Conservation (phyloP, 2,113 vertebrate species). For the Tympanuchus pallidicinctus region DNA sequence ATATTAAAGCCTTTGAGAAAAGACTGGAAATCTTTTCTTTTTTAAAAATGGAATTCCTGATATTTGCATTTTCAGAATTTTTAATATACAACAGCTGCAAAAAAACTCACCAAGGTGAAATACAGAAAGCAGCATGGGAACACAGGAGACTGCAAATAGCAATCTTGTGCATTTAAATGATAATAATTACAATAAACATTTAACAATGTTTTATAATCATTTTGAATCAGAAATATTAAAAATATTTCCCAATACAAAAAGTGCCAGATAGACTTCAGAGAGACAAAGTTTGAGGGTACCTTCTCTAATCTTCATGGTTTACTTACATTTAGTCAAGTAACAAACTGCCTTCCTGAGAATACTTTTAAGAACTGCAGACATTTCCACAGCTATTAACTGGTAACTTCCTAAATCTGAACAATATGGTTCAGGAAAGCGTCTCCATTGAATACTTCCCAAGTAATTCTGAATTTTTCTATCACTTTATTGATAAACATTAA, state of each 20-base stretch:
- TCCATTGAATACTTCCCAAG: neutral
- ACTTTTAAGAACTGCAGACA: neutral
- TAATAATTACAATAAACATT: neutral
- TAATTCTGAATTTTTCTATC: neutral
- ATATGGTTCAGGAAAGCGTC: fast-evolving
- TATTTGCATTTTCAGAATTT: neutral
- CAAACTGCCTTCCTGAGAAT: neutral
- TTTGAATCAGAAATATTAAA: neutral
- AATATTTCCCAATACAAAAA: neutral
- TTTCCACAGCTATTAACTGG: neutral
- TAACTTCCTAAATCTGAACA: neutral
- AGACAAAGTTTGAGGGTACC: neutral
- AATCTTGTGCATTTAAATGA: neutral
- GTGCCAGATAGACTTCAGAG: neutral
- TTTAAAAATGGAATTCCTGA: neutral
- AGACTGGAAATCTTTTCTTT: neutral
- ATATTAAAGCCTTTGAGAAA: neutral
- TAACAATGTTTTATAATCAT: neutral
- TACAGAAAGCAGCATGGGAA: neutral
- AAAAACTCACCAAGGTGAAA: neutral
- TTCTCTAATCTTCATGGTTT: neutral
- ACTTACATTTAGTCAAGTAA: neutral
- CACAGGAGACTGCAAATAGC: neutral
- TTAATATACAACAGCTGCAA: neutral
- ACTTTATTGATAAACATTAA: fast-evolving